phyloP scores from a whole-genome alignment of 2,113 vertebrate genomes.

The Festucalex cinctus region DNA sequence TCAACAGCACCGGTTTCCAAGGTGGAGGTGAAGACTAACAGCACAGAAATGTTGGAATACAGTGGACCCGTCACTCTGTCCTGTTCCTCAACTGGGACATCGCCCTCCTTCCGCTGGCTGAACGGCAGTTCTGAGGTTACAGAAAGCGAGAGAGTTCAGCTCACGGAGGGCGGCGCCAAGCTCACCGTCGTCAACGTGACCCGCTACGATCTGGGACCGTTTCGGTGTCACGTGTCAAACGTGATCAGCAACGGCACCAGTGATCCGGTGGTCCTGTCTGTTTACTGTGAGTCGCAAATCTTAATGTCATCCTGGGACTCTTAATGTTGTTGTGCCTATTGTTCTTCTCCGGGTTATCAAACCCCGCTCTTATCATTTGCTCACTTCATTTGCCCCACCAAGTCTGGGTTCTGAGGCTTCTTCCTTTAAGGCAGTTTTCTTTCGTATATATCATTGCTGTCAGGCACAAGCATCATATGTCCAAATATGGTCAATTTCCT shows the following conservation, averaged over 20 bases:
- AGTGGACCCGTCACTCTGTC: constrained; percentile 37
- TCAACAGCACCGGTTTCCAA: constrained; percentile 3
- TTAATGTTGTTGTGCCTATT: no score
- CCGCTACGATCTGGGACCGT: constrained; percentile 33
- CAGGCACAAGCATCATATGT: no score
- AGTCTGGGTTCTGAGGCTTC: no score
- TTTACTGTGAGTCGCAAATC: constrained; percentile 51
- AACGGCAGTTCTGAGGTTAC: constrained; percentile 39
- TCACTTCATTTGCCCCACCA: no score
- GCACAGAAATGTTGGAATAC: constrained; percentile 35
- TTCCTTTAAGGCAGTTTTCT: no score
- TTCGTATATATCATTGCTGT: no score
- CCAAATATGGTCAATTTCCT: no score
- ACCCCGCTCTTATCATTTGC: no score
- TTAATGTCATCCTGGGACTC: background rate
- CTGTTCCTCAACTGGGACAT: constrained; percentile 41
- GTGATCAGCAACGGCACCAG: background rate
- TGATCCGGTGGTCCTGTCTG: background rate
- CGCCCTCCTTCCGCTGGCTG: constrained; percentile 34
- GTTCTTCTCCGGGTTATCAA: background rate
- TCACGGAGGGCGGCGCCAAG: constrained; percentile 18
- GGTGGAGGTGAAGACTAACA: constrained; percentile 2
- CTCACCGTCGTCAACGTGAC: constrained; percentile 32
- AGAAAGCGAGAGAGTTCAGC: constrained; percentile 18
- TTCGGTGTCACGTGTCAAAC: constrained; percentile 17